A percentile compares a stretch with the other conserved stretches of the same genome.
These are phyloP conservation scores for Microplitis manilae DNA, from an alignment of 2,888 invertebrate genomes.

Conservation along the genomic window DNA sequence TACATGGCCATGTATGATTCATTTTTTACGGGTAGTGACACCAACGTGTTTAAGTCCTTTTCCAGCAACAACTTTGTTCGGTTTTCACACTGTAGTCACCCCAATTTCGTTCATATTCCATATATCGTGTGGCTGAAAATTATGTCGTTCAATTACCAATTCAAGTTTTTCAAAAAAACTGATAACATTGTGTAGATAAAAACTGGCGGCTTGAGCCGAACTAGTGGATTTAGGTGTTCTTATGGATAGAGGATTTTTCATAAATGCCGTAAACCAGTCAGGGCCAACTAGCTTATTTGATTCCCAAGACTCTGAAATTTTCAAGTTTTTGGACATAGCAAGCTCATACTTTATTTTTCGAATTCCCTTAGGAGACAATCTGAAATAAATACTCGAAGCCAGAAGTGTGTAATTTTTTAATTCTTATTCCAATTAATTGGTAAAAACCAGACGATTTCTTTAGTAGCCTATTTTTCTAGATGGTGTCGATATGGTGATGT, in stretches of 20 bases:
- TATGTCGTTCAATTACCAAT: neutral
- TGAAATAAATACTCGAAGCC: neutral
- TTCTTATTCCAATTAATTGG: neutral
- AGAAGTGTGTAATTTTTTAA: neutral
- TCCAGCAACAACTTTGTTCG: neutral
- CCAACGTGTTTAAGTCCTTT: neutral
- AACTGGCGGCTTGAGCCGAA: neutral
- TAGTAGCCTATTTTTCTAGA: neutral
- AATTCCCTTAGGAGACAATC: neutral
- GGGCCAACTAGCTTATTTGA: neutral
- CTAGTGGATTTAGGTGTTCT: neutral
- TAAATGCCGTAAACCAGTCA: neutral
- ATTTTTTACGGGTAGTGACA: neutral
- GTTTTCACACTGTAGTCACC: neutral
- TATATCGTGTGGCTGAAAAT: neutral
- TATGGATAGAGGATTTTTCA: neutral
- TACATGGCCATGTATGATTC: too few relatives aligned
- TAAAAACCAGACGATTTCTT: neutral
- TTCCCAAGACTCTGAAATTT: neutral
- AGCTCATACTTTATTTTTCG: neutral
- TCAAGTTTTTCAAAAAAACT: neutral
- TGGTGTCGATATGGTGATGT: neutral
- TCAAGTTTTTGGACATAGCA: neutral
- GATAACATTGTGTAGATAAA: neutral
- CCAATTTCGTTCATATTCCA: neutral